These are phyloP conservation scores for Philaethria dido DNA, from an alignment of 2,888 invertebrate genomes.

Conservation along the genomic window DNA sequence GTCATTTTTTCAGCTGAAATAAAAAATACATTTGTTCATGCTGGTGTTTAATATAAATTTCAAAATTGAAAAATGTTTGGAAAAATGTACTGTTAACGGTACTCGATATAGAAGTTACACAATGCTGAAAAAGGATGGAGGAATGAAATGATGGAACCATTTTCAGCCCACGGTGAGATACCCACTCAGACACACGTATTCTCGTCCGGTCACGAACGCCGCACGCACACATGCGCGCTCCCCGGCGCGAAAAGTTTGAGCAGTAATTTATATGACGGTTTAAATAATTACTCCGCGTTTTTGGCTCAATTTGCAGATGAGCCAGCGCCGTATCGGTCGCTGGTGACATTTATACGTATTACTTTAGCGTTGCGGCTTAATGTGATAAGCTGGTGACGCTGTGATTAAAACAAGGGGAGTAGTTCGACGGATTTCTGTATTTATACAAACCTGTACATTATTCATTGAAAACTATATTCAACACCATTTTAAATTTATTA, in stretches of 20 bases:
- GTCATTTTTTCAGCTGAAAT: not conserved
- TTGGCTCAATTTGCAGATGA: constrained; percentile 83
- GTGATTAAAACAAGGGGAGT: constrained; percentile 36
- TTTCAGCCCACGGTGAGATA: constrained; percentile 70
- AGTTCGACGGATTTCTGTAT: constrained; percentile 10
- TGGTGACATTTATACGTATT: constrained; percentile 69
- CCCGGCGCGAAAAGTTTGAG: constrained; percentile 79
- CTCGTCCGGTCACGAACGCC: constrained; percentile 42
- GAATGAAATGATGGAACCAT: constrained; percentile 80
- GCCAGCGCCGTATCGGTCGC: constrained; percentile 63
- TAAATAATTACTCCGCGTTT: constrained; percentile 83
- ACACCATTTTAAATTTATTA: too few species aligned
- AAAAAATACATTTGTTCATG: not conserved
- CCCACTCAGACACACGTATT: constrained; percentile 54
- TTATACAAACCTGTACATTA: not conserved
- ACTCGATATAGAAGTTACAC: constrained; percentile 66
- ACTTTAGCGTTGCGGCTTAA: constrained; percentile 57
- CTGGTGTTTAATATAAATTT: not conserved
- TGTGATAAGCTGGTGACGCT: constrained; percentile 50
- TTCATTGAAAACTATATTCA: not conserved
- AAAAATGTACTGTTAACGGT: constrained; percentile 51
- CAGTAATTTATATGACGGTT: constrained; percentile 84
- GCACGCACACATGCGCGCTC: constrained; percentile 57
- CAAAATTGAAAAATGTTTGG: constrained; percentile 9
- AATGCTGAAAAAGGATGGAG: constrained; percentile 79